Base-by-base conservation (phyloP, 2,888 invertebrate genomes). In the Lithophane semibrunnea region DNA sequence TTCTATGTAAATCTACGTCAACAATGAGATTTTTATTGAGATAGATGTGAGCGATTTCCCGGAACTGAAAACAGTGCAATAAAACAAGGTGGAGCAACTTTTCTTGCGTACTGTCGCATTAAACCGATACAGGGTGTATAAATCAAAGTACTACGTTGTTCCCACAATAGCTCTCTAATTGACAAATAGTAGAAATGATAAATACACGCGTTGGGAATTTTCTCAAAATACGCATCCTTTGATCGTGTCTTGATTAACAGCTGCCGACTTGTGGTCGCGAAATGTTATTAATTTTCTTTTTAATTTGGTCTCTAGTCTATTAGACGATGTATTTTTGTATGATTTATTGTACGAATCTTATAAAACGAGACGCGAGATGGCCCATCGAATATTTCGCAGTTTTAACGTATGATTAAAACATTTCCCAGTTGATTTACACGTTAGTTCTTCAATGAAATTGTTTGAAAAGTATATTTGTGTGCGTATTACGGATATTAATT, bases 101-200 rank as follows among this genome's bases (percentile, higher is more conserved):
- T 86, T 82, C 83, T 75, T 71, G 71, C 73, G 77, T 86, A 85
- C 86, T 69, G 71, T 78, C 82, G 77, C 67, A 81, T 81, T 83
- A 88, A 88, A 88, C 91, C 90, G 88, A 93, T 94, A 93, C 91
- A 89, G 90, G 85, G 86, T 88, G 87, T 91, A 95, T 95, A 96
- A 96, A 95, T 96, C 96, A 95, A 91, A 92, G 93, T 92, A 93
- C 94, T 92, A 93, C 94, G 95, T 94, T 94, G 93, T 90, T 92
- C 94, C 94, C 93, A 95, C 95, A 95, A 96, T 96, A 95, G 95
- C 91, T 88, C 94, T 93, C 94, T 96, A 96, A 96, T 96, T 96
- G 96, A 96, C 96, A 96, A 96, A 96, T 96, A 96, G 96, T 95
- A 92, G 94, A 94, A 95, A 96, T 96, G 96, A 96, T 96, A 94